Evolutionary conservation across 23 tunicate species (phyloP).

Genomic region (Phallusia fumigata): DNA sequence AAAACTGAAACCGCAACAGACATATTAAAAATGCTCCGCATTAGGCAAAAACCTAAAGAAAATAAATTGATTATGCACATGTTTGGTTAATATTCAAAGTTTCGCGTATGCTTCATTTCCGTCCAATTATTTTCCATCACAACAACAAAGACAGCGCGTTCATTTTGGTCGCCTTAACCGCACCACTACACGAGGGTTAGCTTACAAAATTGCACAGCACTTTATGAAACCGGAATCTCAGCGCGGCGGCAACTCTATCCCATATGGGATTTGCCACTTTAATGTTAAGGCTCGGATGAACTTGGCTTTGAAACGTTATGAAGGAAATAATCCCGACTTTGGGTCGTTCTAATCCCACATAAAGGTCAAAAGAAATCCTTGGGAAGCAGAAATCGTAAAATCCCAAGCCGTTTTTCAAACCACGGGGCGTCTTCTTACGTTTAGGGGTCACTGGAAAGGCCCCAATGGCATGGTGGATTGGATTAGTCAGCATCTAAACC

Average conservation of each 20-base stretch:
- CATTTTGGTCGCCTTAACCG: background rate
- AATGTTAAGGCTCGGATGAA: background rate
- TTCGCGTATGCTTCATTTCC: too few species aligned
- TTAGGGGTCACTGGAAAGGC: background rate
- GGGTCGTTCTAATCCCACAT: slow-evolving; percentile 2
- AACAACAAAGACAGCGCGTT: too few species aligned
- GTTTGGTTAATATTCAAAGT: too few species aligned
- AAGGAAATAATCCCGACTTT: background rate
- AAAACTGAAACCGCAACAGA: too few species aligned
- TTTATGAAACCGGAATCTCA: background rate
- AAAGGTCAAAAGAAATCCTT: background rate
- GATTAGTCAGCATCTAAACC: too few species aligned
- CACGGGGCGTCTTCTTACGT: background rate
- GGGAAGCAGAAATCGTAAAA: background rate
- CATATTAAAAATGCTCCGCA: too few species aligned
- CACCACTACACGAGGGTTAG: background rate
- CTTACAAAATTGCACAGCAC: background rate
- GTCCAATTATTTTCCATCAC: too few species aligned
- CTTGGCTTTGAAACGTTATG: background rate
- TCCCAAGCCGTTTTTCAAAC: background rate
- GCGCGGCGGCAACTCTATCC: background rate
- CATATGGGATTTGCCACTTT: background rate
- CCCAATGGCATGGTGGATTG: too few species aligned
- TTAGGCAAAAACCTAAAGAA: too few species aligned
- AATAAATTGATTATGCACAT: too few species aligned